A percentile compares a stretch with the other conserved stretches of the same genome.
Evolutionary conservation across 2,797 vertebrate genomes (phyloP).

Genomic region (Sternotherus odoratus): DNA sequence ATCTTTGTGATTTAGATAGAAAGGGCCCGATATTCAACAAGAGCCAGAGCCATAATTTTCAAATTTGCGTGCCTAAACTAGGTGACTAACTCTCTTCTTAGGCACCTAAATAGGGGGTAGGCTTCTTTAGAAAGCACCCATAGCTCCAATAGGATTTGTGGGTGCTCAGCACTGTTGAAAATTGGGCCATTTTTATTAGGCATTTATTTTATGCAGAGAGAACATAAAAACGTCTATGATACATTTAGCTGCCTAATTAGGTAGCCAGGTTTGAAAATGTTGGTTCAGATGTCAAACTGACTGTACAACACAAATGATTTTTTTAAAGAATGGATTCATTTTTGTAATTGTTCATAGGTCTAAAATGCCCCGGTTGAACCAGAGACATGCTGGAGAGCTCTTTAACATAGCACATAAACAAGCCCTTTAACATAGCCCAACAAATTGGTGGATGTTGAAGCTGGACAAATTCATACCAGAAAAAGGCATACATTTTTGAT

Average conservation of each 20-base stretch:
- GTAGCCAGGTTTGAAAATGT: fast-evolving
- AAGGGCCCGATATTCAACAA: neutral
- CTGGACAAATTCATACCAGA: neutral
- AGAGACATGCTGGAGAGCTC: neutral
- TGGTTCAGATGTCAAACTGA: neutral
- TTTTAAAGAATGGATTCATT: neutral
- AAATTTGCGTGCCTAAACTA: neutral
- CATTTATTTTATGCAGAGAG: too few species aligned
- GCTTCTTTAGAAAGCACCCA: neutral
- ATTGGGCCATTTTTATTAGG: neutral
- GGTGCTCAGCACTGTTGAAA: neutral
- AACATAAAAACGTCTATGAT: neutral
- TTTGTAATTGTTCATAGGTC: neutral
- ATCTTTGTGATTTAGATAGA: neutral
- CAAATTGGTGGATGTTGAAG: neutral
- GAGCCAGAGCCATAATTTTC: neutral
- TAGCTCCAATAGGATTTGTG: neutral
- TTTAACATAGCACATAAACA: neutral
- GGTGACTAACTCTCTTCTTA: neutral
- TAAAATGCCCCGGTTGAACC: neutral
- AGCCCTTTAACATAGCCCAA: neutral
- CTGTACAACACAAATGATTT: fast-evolving
- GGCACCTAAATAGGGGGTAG: neutral
- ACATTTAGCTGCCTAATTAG: fast-evolving
- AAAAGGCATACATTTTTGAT: neutral